Evolutionary conservation across 2,888 invertebrate species (phyloP).

Genomic region (Rhynchonema sp.): DNA sequence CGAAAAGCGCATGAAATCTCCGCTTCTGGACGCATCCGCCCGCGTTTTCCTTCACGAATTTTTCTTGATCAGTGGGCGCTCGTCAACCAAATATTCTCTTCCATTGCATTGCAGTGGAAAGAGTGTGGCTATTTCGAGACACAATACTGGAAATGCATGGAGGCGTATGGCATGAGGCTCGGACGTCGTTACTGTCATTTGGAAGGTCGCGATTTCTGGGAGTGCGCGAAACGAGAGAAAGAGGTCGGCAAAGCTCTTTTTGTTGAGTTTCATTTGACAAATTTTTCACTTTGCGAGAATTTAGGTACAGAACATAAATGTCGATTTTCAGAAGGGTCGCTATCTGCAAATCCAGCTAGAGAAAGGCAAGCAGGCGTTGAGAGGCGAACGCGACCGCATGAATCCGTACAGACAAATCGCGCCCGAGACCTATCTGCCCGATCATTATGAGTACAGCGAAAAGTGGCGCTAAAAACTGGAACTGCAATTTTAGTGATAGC

Average conservation of each 20-base stretch:
- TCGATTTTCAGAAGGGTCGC: constrained; percentile 1
- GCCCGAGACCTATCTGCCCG: neutral
- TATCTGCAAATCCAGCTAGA: constrained; percentile 18
- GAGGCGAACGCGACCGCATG: constrained; percentile 17
- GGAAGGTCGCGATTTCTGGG: constrained; percentile 22
- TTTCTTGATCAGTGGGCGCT: no score
- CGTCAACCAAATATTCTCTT: no score
- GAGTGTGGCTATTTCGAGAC: constrained; percentile 23
- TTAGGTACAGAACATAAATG: neutral
- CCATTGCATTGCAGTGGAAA: no score
- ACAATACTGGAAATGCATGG: constrained; percentile 23
- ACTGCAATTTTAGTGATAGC: no score
- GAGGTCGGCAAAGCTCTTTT: neutral
- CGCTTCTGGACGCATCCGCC: no score
- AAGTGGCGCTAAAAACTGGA: no score
- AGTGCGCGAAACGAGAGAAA: constrained; percentile 13
- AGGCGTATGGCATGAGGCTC: constrained; percentile 22
- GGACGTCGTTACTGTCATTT: constrained; percentile 24
- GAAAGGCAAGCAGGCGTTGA: constrained; percentile 17
- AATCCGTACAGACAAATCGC: constrained; percentile 15
- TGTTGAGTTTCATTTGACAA: no score
- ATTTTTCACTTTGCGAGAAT: neutral
- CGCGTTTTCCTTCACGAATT: no score
- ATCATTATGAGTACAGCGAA: constrained; percentile 27
- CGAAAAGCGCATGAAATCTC: no score